phyloP scores from a whole-genome alignment of 92 coral and sea anemone genomes.

The Metridium senile region DNA sequence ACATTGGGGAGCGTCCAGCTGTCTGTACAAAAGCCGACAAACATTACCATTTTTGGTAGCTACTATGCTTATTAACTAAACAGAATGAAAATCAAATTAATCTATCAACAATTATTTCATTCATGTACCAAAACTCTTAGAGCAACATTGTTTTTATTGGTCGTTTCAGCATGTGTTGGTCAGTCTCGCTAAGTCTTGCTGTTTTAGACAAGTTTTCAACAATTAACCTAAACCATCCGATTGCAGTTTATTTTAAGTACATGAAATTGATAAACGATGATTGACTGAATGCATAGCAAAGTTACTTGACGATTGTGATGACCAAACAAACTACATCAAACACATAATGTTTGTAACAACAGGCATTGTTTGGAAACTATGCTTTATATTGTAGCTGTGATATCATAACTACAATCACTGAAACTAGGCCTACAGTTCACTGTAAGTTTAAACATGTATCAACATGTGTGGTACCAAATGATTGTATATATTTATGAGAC shows the following conservation, averaged over 20 bases:
- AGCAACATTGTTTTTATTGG: not conserved
- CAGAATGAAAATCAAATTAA: not conserved
- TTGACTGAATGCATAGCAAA: not conserved
- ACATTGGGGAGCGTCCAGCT: conserved; percentile 30
- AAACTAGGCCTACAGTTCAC: not conserved
- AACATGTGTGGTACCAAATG: too few species aligned
- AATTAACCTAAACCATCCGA: not conserved
- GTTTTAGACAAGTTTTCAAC: not conserved
- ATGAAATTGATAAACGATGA: not conserved
- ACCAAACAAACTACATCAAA: not conserved
- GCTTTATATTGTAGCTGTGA: not conserved
- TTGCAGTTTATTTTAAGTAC: not conserved
- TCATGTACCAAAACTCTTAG: not conserved
- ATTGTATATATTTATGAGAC: too few species aligned
- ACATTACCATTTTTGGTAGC: conserved; percentile 11
- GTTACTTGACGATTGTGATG: not conserved
- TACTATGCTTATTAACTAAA: not conserved
- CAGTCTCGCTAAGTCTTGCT: not conserved
- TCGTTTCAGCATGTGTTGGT: not conserved
- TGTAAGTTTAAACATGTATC: not conserved
- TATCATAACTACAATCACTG: not conserved
- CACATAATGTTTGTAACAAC: not conserved
- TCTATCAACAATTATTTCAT: not conserved
- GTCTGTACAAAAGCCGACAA: not conserved
- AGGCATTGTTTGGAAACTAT: not conserved